Conservation (phyloP, 1,140 invertebrate genomes). For the Chionoecetes opilio region DNA sequence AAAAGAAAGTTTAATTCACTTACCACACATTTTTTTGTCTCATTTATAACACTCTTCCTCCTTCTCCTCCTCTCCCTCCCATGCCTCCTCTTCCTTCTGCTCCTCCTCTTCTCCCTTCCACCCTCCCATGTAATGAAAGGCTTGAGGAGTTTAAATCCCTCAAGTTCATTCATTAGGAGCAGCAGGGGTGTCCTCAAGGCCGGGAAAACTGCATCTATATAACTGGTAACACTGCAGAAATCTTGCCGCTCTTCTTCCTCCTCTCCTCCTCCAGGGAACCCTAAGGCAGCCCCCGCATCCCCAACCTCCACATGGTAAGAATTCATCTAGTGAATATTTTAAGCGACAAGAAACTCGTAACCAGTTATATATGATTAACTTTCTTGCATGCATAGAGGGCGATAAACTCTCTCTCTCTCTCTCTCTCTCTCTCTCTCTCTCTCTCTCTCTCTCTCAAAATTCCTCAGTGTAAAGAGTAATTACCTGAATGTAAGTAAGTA, state of each 20-base stretch:
- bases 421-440: constrained; percentile 9
- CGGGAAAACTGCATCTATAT: background rate
- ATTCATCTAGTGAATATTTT: background rate
- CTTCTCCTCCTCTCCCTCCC: background rate
- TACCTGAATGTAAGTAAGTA: no score
- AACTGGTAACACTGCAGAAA: constrained; percentile 4
- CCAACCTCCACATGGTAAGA: background rate
- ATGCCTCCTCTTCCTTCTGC: background rate
- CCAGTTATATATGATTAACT: background rate
- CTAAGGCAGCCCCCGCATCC: no score
- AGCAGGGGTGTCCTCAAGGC: background rate
- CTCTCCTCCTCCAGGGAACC: background rate
- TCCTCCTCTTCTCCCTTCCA: background rate
- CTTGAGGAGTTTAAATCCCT: background rate
- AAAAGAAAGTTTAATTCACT: no score
- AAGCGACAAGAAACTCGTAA: background rate
- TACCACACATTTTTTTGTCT: background rate
- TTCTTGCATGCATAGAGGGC: background rate
- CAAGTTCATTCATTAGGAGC: background rate
- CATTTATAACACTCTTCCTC: background rate
- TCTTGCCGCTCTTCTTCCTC: background rate
- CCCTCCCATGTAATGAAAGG: no score
- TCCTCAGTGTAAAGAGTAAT: no score
- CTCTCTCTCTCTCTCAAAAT: background rate
- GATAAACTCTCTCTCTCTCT: background rate